A percentile compares a stretch with the other conserved stretches of the same genome.
Evolutionary conservation across 2,797 vertebrate genomes (phyloP).

Genomic region (Macrochelys suwanniensis): DNA sequence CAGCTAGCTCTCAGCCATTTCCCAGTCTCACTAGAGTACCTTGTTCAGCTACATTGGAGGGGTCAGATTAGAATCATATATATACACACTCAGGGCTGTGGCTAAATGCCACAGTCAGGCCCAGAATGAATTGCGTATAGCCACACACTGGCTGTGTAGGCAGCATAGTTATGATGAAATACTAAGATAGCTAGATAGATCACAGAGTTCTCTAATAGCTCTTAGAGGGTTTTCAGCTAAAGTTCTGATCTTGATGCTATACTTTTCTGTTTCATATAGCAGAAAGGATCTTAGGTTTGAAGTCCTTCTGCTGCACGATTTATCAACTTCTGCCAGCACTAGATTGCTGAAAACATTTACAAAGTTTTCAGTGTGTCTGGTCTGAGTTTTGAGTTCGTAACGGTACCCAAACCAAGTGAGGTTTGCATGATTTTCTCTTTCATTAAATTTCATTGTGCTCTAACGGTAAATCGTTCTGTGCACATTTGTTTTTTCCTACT

Average conservation of each 20-base stretch:
- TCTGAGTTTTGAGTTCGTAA: not conserved
- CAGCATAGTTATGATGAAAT: not conserved
- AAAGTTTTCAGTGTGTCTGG: accelerated
- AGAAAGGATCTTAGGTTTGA: not conserved
- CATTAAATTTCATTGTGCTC: not conserved
- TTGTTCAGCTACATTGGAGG: not conserved
- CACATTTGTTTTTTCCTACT: accelerated
- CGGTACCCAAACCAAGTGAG: not conserved
- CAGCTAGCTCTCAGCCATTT: not conserved
- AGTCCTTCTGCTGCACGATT: not conserved
- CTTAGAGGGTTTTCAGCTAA: not conserved
- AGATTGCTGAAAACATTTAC: accelerated
- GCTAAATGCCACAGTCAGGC: not conserved
- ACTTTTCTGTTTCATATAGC: not conserved
- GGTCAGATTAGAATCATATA: not conserved
- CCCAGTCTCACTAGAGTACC: accelerated
- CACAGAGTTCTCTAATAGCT: not conserved
- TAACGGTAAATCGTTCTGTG: not conserved
- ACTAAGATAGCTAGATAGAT: not conserved
- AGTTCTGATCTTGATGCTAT: not conserved
- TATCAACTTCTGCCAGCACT: not conserved
- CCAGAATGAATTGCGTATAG: not conserved
- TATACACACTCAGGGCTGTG: not conserved
- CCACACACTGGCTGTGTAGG: not conserved
- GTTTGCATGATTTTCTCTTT: not conserved